phyloP scores from a whole-genome alignment of 1,140 invertebrate species.

The Heliconius melpomene region DNA sequence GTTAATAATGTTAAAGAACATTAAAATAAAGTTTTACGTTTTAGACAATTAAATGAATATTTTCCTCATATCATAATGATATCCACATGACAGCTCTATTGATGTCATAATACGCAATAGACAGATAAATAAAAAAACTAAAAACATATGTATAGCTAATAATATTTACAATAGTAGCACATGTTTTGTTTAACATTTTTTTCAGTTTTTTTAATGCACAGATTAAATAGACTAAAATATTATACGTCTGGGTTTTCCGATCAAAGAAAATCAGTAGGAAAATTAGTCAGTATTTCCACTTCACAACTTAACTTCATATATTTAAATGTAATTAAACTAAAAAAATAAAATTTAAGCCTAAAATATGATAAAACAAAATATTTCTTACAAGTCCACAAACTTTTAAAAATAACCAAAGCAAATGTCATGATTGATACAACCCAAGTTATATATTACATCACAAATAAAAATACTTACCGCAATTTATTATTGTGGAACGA shows the following conservation, averaged over 20 bases:
- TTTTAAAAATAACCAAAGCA: constrained; percentile 13
- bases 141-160: background rate
- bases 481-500: background rate
- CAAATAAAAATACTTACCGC: constrained; percentile 40
- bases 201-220: background rate
- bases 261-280: background rate
- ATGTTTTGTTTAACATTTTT: background rate
- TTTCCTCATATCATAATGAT: background rate
- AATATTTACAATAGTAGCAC: background rate
- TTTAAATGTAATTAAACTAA: background rate
- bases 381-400: background rate
- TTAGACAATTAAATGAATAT: background rate
- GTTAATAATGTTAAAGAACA: background rate
- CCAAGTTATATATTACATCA: constrained; percentile 36
- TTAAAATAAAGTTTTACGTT: background rate
- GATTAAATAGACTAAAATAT: background rate
- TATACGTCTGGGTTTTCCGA: background rate
- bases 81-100: background rate
- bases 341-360: background rate
- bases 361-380: background rate
- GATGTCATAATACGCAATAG: background rate
- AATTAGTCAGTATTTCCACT: background rate
- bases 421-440: constrained; percentile 16
- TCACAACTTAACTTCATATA: background rate
- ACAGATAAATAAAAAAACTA: background rate